These are phyloP conservation scores for Tortrix viridana DNA, from an alignment of 2,888 invertebrate species.

Conservation along the genomic window DNA sequence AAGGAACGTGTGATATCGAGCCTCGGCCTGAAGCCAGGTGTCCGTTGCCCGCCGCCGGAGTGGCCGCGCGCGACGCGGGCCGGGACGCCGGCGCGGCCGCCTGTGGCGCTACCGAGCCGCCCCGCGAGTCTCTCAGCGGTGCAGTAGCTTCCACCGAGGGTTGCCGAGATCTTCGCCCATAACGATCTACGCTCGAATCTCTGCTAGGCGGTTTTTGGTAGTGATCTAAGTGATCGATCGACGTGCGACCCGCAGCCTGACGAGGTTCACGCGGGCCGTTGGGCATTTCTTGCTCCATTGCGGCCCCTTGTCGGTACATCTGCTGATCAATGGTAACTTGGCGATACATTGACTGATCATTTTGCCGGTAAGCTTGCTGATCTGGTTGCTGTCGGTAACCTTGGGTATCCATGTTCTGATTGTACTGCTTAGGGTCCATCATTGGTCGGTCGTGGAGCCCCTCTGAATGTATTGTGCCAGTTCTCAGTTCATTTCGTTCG, in stretches of 20 bases:
- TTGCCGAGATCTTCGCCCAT: slow-evolving; percentile 90
- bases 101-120: slow-evolving; percentile 90
- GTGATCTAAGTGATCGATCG: slow-evolving; percentile 96
- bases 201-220: slow-evolving; percentile 96
- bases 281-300: slow-evolving; percentile 72
- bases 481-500: slow-evolving; percentile 67
- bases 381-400: slow-evolving; percentile 60
- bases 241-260: slow-evolving; percentile 75
- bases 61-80: slow-evolving; percentile 79
- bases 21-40: slow-evolving; percentile 86
- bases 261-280: slow-evolving; percentile 74
- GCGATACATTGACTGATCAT: slow-evolving; percentile 79
- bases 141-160: slow-evolving; percentile 89
- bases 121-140: slow-evolving; percentile 82
- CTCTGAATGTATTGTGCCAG: slow-evolving; percentile 73
- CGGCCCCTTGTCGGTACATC: slow-evolving; percentile 74
- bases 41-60: slow-evolving; percentile 86
- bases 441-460: slow-evolving; percentile 60
- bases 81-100: slow-evolving; percentile 88
- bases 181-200: slow-evolving; percentile 93
- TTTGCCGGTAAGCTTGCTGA: slow-evolving; percentile 62
- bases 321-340: slow-evolving; percentile 74
- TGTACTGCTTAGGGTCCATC: slow-evolving; percentile 39
- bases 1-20: slow-evolving; percentile 79
- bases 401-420: slow-evolving; percentile 55